These are phyloP conservation scores for Bucco capensis DNA, from an alignment of 2,113 vertebrate species.

Conservation along the genomic window DNA sequence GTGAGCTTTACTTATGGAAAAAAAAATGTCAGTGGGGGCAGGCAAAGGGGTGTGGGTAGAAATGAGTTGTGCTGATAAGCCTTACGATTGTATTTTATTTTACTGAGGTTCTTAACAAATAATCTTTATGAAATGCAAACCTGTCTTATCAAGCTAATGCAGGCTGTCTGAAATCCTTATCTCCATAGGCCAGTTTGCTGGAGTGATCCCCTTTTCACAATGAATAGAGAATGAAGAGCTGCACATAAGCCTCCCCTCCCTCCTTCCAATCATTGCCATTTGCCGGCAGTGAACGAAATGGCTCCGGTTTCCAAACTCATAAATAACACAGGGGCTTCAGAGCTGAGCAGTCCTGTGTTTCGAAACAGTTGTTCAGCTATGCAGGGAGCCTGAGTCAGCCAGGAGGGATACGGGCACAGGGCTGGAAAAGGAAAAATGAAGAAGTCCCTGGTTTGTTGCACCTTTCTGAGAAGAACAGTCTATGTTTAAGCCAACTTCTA, in stretches of 20 bases:
- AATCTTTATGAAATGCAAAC: conserved; percentile 69
- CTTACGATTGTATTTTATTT: conserved; percentile 72
- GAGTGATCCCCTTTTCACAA: conserved; percentile 77
- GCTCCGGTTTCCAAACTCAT: conserved; percentile 41
- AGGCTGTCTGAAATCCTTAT: conserved; percentile 91
- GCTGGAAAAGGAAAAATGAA: background rate
- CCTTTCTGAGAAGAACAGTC: background rate
- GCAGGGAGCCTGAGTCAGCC: background rate
- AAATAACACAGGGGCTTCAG: conserved; percentile 16
- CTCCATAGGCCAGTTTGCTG: conserved; percentile 82
- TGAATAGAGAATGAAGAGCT: conserved; percentile 69
- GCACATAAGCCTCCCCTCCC: background rate
- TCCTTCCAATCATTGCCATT: conserved; percentile 37
- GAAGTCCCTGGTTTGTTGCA: background rate
- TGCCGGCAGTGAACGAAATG: conserved; percentile 40
- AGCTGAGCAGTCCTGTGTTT: background rate
- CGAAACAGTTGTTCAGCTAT: background rate
- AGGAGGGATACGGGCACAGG: accelerated
- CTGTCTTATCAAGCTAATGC: conserved; percentile 86
- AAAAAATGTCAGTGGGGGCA: background rate
- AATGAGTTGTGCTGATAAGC: conserved; percentile 73
- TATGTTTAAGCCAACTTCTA: background rate
- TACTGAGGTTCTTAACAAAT: conserved; percentile 70
- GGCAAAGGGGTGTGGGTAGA: background rate
- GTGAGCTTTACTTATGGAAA: conserved; percentile 56